Evolutionary conservation across 2,888 invertebrate genomes (phyloP), one percentile per base, ranked within the genome.

Genomic region (Drosophila subquinaria): DNA sequence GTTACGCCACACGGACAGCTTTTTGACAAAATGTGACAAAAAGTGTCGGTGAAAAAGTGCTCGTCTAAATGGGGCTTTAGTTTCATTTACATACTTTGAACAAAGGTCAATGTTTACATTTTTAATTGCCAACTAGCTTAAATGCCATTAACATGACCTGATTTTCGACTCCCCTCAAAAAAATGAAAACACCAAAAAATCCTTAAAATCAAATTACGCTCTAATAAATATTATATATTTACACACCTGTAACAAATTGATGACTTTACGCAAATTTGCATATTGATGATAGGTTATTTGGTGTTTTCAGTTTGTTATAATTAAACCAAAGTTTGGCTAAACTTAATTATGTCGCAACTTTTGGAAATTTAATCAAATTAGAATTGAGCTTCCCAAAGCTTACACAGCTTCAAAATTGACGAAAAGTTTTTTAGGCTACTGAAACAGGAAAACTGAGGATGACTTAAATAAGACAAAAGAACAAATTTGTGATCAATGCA

Each of bases 301-400:
- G 30, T 23, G 33, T 33, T 59, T 48, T 48, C 43, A 35, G 27
- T 45, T 55, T 57, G 48, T 60, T 62, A 51, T 73, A 75, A 75
- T 75, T 78, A 68, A 75, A 45, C 13, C 74, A 69, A 78, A 76
- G 63, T 76, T 76, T 55, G 69, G n/a, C 53, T 69, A 48, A 73
- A 76, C 36, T 61, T 69, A 60, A 77, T 75, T 68, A 77, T 68
- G 40, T 42, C 17, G 55, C 55, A 60, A 63, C 59, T 68, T 77
- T 67, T 60, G 35, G 40, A 70, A 64, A 76, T 64, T 69, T 52
- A 51, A 77, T 73, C 50, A 73, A 72, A 68, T 68, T 67, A 51
- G 53, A 63, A 68, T 63, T 63, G 55, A 36, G 40, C 50, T 15
- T 36, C n/a, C 1, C 20, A 17, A 50, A 50, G 50, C 17, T 50